Evolutionary conservation across 2,888 invertebrate genomes (phyloP), one percentile per base, ranked within the genome.

Genomic region (Agrilus mali): DNA sequence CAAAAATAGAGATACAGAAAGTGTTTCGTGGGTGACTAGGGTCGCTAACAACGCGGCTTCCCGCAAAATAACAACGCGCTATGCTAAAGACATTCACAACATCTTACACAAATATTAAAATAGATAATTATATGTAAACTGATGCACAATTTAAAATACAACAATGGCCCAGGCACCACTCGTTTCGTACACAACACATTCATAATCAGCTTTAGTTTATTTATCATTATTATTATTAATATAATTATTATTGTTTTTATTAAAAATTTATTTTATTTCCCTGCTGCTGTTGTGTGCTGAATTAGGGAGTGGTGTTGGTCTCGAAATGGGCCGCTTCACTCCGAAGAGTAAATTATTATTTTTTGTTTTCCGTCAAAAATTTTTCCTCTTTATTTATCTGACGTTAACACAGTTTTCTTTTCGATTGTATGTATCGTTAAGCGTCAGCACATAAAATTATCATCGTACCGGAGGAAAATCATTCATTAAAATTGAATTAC

Each of bases 21-120:
- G 38, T 48, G 50, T 60, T 60, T 60, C 58, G 55, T 57, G 59
- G 63, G 60, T 66, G 66, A 66, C 66, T 67, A 66, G 65, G 65
- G 66, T 67, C 64, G 63, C 64, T 65, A 66, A 66, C 65, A 66
- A 66, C 65, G 64, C 65, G 65, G 63, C 60, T 60, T 60, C 59
- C 65, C 64, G 63, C 64, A 61, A 56, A 65, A 66, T 63, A 65
- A 65, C 64, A 66, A 65, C 60, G 63, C 61, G 61, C 64, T 65
- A 65, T 62, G 55, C 50, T 56, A 57, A 55, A 60, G 63, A 66
- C 65, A 64, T 65, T 62, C 64, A 66, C 65, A 65, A 65, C 65
- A 65, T 61, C 63, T 60, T 64, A 64, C 65, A 65, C 63, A 61
- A 64, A 64, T 66, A 66, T 64, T 66, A 66, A 66, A 66, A 66